Conservation (phyloP, 2,888 invertebrate species). For the Oscheius sp. region DNA sequence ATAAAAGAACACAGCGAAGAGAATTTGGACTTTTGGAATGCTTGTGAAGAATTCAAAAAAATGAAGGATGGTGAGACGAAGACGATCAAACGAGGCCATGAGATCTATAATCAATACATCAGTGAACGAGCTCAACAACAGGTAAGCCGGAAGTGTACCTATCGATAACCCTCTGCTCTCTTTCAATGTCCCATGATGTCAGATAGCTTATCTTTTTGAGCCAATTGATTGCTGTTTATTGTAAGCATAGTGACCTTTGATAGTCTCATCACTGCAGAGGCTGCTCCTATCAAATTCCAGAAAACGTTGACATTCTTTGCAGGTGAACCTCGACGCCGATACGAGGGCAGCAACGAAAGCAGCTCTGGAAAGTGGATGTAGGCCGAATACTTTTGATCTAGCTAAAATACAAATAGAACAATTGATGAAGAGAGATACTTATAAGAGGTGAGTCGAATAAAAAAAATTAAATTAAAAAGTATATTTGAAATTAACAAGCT, state of each 20-base stretch:
- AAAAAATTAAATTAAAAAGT: not conserved
- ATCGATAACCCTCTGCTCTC: not conserved
- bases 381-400: constrained; percentile 60
- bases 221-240: not conserved
- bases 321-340: constrained; percentile 67
- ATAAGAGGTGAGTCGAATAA: constrained; percentile 45
- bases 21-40: constrained; percentile 67
- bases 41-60: constrained; percentile 67
- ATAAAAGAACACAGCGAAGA: constrained; percentile 63
- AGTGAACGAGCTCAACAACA: constrained; percentile 59
- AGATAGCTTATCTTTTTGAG: not conserved
- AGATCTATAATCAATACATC: constrained; percentile 61
- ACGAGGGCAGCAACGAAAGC: constrained; percentile 64
- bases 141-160: constrained; percentile 38
- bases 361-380: constrained; percentile 54
- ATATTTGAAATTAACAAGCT: not conserved
- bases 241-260: constrained; percentile 1
- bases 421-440: constrained; percentile 66
- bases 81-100: constrained; percentile 57
- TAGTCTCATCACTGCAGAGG: no score
- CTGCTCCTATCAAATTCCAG: not conserved
- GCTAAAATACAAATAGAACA: constrained; percentile 65
- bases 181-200: constrained; percentile 15
- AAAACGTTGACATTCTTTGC: no score
- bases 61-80: constrained; percentile 63